Evolutionary conservation across 2,888 invertebrate genomes (phyloP), one percentile per base, ranked within the genome.

Genomic region (Shargacucullia verbasci): DNA sequence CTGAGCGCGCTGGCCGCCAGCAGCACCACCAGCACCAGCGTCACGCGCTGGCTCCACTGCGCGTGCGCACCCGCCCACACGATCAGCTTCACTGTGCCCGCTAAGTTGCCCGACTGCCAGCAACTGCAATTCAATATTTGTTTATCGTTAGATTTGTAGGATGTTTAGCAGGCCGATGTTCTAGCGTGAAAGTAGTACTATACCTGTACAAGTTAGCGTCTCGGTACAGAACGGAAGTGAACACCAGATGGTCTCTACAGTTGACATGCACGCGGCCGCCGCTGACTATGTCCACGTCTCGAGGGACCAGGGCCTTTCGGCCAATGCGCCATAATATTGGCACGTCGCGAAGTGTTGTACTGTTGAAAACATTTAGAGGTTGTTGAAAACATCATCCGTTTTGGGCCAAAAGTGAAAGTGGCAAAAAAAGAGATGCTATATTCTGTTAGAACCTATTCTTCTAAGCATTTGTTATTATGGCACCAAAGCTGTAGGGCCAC

Each of bases 141-240:
- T 33, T 20, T 20, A 20, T 2, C 20, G n/a, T n/a, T n/a, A n/a
- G n/a, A n/a, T n/a, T n/a, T n/a, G n/a, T n/a, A n/a, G n/a, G n/a
- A n/a, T n/a, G n/a, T n/a, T n/a, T n/a, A n/a, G n/a, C n/a, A n/a
- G n/a, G n/a, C n/a, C n/a, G n/a, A n/a, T n/a, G n/a, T n/a, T n/a
- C n/a, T n/a, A n/a, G n/a, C n/a, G n/a, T n/a, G n/a, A n/a, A n/a
- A n/a, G n/a, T n/a, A n/a, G n/a, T n/a, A 34, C 0, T 12, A n/a
- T 80, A 95, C 96, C 95, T 96, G 83, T 96, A 96, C 41, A 95
- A 82, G 64, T 95, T 94, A 0, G 93, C 88, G 80, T 97, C 96
- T 0, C 84, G 76, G 20, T 93, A 84, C 70, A 89, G 86, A 0
- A 95, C 87, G 39, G 88, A 81, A 29, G 90, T 85, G 38, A 97